These are phyloP conservation scores for Rhynchophorus ferrugineus DNA, from an alignment of 1,140 invertebrate genomes.

Conservation along the genomic window DNA sequence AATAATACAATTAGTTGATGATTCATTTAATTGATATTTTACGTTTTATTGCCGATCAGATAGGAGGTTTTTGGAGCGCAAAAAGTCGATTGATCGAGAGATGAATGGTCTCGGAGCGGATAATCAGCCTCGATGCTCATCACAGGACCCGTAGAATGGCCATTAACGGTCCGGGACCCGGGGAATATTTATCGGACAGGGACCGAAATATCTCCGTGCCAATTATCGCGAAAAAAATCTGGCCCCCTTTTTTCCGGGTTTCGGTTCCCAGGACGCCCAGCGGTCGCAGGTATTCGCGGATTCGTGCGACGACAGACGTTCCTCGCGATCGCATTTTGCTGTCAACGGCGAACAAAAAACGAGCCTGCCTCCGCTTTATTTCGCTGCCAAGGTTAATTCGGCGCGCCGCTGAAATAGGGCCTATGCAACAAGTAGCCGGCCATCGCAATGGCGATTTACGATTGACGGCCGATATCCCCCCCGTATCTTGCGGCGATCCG, in stretches of 20 bases:
- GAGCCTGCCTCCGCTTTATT: conserved; percentile 30
- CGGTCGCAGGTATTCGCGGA: background rate
- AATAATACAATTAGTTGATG: too few species aligned
- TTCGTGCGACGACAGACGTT: conserved; percentile 10
- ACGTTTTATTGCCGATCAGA: too few species aligned
- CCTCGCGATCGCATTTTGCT: conserved; percentile 34
- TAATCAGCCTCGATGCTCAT: too few species aligned
- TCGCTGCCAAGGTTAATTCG: conserved; percentile 36
- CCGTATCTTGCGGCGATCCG: background rate
- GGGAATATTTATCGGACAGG: too few species aligned
- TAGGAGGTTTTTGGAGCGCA: too few species aligned
- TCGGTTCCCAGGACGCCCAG: background rate
- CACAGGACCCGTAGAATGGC: too few species aligned
- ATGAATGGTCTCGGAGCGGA: too few species aligned
- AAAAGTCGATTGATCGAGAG: too few species aligned
- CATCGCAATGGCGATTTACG: conserved; percentile 19
- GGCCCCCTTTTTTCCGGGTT: background rate
- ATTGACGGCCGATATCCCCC: conserved; percentile 25
- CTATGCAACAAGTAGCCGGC: background rate
- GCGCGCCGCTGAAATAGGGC: conserved; percentile 14
- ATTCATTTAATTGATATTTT: too few species aligned
- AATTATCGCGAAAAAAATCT: conserved; percentile 1
- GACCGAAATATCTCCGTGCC: too few species aligned
- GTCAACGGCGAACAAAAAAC: conserved; percentile 27
- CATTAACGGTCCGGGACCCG: too few species aligned